These are phyloP conservation scores for Adoxophyes honmai DNA, from an alignment of 1,140 invertebrate species.

Conservation along the genomic window DNA sequence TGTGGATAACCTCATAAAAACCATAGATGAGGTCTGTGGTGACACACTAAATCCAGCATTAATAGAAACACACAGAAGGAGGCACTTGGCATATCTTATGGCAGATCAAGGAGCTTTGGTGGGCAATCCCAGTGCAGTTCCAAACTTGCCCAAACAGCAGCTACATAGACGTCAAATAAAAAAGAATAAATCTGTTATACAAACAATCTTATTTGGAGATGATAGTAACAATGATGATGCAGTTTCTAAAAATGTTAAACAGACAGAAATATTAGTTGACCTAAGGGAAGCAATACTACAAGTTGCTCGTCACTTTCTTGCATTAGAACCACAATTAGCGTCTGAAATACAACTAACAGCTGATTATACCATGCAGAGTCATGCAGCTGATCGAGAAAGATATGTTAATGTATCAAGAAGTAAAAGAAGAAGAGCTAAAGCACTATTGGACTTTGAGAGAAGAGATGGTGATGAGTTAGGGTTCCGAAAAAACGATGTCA, in stretches of 20 bases:
- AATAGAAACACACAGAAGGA: conserved; percentile 92
- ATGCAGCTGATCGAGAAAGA: conserved; percentile 94
- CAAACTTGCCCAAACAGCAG: conserved; percentile 95
- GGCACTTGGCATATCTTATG: conserved; percentile 97
- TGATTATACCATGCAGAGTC: conserved; percentile 97
- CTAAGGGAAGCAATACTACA: conserved; percentile 95
- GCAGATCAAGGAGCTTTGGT: conserved; percentile 95
- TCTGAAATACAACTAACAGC: conserved; percentile 88
- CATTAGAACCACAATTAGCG: conserved; percentile 85
- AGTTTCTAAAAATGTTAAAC: conserved; percentile 97
- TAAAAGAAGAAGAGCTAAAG: conserved; percentile 94
- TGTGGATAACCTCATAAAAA: conserved; percentile 84
- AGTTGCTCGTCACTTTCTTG: conserved; percentile 93
- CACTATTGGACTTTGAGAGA: conserved; percentile 97
- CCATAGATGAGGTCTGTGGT: conserved; percentile 76
- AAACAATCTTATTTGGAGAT: conserved; percentile 92
- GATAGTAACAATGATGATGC: conserved; percentile 86
- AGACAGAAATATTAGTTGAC: conserved; percentile 96
- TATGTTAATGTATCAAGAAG: conserved; percentile 94
- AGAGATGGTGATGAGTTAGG: conserved; percentile 99
- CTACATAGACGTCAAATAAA: conserved; percentile 90
- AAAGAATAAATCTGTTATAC: conserved; percentile 93
- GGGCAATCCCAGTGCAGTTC: conserved; percentile 91
- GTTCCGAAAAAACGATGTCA: conserved; percentile 98
- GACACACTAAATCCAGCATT: conserved; percentile 90